Conservation (phyloP, 2,888 invertebrate genomes). For the Amiota mariae region DNA sequence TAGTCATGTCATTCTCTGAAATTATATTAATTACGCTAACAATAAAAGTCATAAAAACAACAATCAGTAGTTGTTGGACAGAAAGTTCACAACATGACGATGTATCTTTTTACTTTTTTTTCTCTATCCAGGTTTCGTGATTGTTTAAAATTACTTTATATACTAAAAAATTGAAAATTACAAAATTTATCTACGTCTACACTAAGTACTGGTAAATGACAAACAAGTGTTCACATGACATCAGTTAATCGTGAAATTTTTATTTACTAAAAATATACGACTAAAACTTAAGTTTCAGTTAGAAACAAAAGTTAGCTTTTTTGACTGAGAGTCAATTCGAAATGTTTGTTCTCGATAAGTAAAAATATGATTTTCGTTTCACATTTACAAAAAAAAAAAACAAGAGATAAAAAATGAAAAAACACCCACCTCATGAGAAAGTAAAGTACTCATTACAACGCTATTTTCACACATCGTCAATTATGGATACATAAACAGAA, state of each 20-base stretch:
- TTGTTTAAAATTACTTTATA: neutral
- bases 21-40: constrained; percentile 35
- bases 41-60: constrained; percentile 26
- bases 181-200: neutral
- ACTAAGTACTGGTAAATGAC: neutral
- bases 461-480: no score
- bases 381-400: no score
- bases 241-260: constrained; percentile 41
- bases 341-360: no score
- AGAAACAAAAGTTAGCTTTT: no score
- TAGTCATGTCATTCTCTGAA: constrained; percentile 30
- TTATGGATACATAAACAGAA: no score
- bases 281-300: no score
- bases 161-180: neutral
- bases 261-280: constrained; percentile 1
- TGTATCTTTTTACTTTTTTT: neutral
- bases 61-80: constrained; percentile 4
- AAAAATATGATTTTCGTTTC: no score
- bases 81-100: constrained; percentile 11
- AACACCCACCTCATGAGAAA: no score
- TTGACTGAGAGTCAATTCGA: no score
- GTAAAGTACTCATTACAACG: no score
- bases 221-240: constrained; percentile 36
- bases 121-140: no score
- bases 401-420: no score